A percentile compares a stretch with the other conserved stretches of the same genome.
These are phyloP conservation scores for Pelobates cultripes DNA, from an alignment of 2,797 vertebrate genomes.

Conservation along the genomic window DNA sequence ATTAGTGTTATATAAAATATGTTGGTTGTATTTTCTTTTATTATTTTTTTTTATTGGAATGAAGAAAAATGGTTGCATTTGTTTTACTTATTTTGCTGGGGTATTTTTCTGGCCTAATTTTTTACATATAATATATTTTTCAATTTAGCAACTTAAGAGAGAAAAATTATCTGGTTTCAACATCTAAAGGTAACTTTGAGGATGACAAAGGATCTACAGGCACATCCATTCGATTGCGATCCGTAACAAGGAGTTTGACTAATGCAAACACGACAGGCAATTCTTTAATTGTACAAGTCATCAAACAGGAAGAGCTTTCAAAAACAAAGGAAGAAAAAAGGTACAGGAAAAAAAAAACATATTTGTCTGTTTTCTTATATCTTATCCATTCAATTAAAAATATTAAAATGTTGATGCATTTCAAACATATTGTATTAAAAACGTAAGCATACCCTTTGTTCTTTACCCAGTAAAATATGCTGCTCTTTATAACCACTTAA, in stretches of 20 bases:
- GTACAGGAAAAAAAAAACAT: conserved; percentile 65
- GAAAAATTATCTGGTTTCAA: conserved; percentile 88
- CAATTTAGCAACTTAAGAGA: conserved; percentile 83
- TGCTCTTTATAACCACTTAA: no score
- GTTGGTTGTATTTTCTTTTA: no score
- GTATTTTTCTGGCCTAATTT: conserved; percentile 53
- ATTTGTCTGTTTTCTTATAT: no score
- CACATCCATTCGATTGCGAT: conserved; percentile 86
- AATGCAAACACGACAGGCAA: conserved; percentile 85
- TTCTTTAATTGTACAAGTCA: conserved; percentile 91
- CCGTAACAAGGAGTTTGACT: conserved; percentile 81
- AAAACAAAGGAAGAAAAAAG: conserved; percentile 92
- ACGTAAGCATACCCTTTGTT: no score
- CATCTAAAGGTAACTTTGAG: conserved; percentile 88
- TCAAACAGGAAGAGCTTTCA: conserved; percentile 92
- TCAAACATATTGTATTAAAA: no score
- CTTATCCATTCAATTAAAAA: no score
- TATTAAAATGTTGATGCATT: no score
- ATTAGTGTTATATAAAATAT: no score
- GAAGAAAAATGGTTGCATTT: no score
- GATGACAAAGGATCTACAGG: conserved; percentile 82
- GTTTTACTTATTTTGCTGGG: no score
- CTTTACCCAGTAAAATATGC: no score
- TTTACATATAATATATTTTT: conserved; percentile 13
- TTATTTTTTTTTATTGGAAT: no score